Percentiles rank a stretch among this genome's conserved stretches.
Conservation (phyloP, 2,888 invertebrate genomes). For the Volucella inflata region DNA sequence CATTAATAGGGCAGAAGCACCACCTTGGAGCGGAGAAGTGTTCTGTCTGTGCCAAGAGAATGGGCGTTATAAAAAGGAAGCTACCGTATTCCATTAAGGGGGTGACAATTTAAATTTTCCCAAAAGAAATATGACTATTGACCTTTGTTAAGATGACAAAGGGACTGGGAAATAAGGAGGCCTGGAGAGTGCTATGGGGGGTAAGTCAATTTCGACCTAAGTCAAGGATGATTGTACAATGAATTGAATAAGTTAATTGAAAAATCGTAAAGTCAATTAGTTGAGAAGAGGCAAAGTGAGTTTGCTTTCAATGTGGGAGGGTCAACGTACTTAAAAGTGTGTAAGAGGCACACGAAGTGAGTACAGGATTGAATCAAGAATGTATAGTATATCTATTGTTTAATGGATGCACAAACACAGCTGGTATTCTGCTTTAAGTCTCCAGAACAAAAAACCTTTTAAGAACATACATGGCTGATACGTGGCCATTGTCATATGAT, state of each 20-base stretch:
- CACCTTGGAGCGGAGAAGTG: constrained; percentile 14
- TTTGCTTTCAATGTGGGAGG: not conserved
- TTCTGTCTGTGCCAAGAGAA: not conserved
- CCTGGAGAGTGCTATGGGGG: not conserved
- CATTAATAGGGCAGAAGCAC: constrained; percentile 48
- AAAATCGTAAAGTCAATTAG: constrained; percentile 38
- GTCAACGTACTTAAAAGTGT: not conserved
- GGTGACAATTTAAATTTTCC: constrained; percentile 55
- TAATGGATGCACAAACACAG: constrained; percentile 4
- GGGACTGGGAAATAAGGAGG: not conserved
- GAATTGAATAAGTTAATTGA: constrained; percentile 45
- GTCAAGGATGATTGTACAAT: constrained; percentile 36
- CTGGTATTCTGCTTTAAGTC: not conserved
- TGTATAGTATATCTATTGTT: not conserved
- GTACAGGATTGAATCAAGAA: not conserved
- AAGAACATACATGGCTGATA: too few species aligned
- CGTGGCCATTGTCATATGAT: too few species aligned
- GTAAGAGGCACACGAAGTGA: too few species aligned
- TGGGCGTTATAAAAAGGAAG: constrained; percentile 33
- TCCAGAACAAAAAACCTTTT: too few species aligned
- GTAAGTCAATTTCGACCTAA: constrained; percentile 35
- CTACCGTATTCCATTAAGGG: constrained; percentile 44
- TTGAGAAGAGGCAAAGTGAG: not conserved
- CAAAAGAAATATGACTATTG: constrained; percentile 40
- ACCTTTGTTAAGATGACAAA: constrained; percentile 41